A percentile compares a stretch with the other conserved stretches of the same genome.
Evolutionary conservation across 1,140 invertebrate species (phyloP).

Genomic region (Camponotus pennsylvanicus): DNA sequence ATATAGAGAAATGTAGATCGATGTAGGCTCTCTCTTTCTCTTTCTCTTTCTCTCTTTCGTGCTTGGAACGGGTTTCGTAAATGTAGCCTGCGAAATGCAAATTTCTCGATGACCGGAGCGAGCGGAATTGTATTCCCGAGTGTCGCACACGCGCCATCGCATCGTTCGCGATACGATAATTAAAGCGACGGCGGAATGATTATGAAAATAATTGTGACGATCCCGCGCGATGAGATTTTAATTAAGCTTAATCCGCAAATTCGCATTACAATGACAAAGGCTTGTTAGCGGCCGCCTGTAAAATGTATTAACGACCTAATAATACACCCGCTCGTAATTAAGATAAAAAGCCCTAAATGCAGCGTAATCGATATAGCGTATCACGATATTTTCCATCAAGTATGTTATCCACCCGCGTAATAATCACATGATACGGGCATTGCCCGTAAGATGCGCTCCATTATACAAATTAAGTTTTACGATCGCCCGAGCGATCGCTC

Average conservation of each 20-base stretch:
- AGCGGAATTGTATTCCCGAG: constrained; percentile 29
- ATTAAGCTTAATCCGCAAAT: constrained; percentile 59
- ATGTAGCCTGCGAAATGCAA: constrained; percentile 54
- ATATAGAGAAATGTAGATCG: not conserved
- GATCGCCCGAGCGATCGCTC: constrained; percentile 34
- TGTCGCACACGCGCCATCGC: constrained; percentile 27
- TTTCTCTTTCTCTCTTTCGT: too few relatives aligned
- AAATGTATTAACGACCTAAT: constrained; percentile 69
- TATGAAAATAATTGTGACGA: constrained; percentile 64
- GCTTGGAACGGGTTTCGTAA: constrained; percentile 17
- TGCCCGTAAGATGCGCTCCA: constrained; percentile 40
- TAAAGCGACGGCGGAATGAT: constrained; percentile 54
- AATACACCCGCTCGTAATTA: constrained; percentile 65
- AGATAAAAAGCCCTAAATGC: constrained; percentile 61
- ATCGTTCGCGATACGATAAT: constrained; percentile 38
- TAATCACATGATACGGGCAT: constrained; percentile 41
- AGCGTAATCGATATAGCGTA: constrained; percentile 59
- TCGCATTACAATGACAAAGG: constrained; percentile 50
- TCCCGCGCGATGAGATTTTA: constrained; percentile 51
- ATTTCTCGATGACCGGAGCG: constrained; percentile 38
- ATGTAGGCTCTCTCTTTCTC: not conserved
- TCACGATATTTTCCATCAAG: constrained; percentile 61
- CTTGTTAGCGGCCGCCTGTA: constrained; percentile 53
- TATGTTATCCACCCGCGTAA: constrained; percentile 61
- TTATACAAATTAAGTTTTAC: constrained; percentile 66